Conservation (phyloP, 2,113 vertebrate species). For the Smithornis capensis region DNA sequence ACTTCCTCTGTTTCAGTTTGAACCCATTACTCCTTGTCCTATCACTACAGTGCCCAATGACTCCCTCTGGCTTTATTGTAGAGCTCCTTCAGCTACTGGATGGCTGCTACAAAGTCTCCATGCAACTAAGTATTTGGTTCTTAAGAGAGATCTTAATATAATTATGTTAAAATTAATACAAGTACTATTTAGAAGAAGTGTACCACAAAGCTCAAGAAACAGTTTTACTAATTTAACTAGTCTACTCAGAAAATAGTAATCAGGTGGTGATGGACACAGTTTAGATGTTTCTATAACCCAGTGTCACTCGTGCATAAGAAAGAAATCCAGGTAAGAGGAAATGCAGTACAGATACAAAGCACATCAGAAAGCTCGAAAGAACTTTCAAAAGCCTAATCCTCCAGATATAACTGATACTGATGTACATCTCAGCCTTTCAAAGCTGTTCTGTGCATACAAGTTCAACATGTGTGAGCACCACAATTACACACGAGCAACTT, state of each 20-base stretch:
- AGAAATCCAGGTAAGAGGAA: neutral
- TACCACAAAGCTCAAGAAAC: neutral
- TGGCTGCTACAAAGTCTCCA: neutral
- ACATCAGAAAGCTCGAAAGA: neutral
- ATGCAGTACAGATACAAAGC: neutral
- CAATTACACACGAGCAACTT: neutral
- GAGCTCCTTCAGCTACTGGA: neutral
- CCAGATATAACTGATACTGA: neutral
- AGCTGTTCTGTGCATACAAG: neutral
- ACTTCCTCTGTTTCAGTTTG: neutral
- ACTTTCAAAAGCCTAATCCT: neutral
- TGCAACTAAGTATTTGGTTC: neutral
- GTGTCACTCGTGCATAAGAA: neutral
- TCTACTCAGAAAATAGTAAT: neutral
- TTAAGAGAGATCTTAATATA: neutral
- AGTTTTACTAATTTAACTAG: neutral
- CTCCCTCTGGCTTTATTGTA: neutral
- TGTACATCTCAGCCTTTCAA: neutral
- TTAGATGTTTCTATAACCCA: neutral
- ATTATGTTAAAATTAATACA: neutral
- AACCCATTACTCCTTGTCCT: neutral
- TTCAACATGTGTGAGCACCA: neutral
- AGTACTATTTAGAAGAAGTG: neutral
- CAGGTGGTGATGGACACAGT: neutral
- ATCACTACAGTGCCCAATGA: neutral